Evolutionary conservation across 2,888 invertebrate species (phyloP).

Genomic region (Tenodera sinensis): DNA sequence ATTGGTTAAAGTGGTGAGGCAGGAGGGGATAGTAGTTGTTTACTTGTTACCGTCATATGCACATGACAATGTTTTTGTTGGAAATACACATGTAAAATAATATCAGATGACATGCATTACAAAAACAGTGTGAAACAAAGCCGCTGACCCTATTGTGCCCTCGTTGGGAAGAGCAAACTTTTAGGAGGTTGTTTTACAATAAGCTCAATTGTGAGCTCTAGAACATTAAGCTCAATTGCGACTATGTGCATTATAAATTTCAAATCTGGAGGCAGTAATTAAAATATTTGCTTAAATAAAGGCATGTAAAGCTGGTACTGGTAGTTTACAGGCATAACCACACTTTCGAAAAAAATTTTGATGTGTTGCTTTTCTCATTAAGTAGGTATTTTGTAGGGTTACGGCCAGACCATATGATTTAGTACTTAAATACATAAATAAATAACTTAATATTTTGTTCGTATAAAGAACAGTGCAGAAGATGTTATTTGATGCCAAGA

Average conservation of each 20-base stretch:
- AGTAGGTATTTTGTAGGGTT: too few relatives aligned
- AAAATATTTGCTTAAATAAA: too few relatives aligned
- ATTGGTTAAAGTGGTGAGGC: neutral
- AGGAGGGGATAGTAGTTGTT: too few relatives aligned
- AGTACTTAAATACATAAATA: too few relatives aligned
- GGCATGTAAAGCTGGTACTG: too few relatives aligned
- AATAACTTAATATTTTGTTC: neutral
- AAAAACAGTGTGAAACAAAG: neutral
- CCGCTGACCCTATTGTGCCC: neutral
- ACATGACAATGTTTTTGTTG: neutral
- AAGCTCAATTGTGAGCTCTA: neutral
- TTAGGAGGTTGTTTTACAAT: neutral
- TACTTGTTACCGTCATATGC: neutral
- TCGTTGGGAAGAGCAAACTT: neutral
- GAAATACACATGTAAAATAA: neutral
- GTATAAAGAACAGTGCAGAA: neutral
- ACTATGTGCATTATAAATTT: too few relatives aligned
- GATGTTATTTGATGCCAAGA: neutral
- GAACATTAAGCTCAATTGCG: too few relatives aligned
- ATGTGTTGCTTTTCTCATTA: neutral
- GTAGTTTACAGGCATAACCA: neutral
- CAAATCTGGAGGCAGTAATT: too few relatives aligned
- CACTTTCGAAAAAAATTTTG: neutral
- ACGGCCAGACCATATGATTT: too few relatives aligned
- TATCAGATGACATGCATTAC: neutral